Evolutionary conservation across 2,888 invertebrate species (phyloP).

Genomic region (Toxonevra muliebris): DNA sequence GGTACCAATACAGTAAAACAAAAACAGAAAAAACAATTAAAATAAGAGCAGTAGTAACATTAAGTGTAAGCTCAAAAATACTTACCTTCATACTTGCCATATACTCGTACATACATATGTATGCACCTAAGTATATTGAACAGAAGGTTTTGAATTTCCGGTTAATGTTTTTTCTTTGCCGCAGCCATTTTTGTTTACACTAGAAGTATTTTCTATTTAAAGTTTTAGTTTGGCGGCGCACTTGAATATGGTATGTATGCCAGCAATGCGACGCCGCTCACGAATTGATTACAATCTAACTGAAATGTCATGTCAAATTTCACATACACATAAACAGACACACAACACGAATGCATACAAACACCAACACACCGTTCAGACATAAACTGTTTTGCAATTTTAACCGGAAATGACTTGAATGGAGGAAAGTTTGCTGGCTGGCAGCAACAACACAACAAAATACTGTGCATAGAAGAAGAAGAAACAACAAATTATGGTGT

Average conservation of each 20-base stretch:
- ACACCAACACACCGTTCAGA: background rate
- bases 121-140: no score
- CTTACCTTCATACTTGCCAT: no score
- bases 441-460: background rate
- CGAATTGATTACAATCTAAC: constrained; percentile 36
- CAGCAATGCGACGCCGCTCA: constrained; percentile 38
- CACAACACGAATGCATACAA: background rate
- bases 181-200: no score
- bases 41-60: constrained; percentile 29
- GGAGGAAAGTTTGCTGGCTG: background rate
- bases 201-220: no score
- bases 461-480: no score
- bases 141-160: constrained; percentile 54
- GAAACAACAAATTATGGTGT: constrained; percentile 12
- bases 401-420: constrained; percentile 53
- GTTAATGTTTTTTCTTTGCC: constrained; percentile 37
- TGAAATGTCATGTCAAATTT: constrained; percentile 41
- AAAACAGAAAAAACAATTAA: no score
- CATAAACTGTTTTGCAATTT: constrained; percentile 36
- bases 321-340: constrained; percentile 17
- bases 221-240: no score
- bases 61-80: no score
- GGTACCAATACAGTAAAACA: no score
- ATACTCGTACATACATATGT: no score
- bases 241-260: no score